Evolutionary conservation across 2,113 vertebrate genomes (phyloP).

Genomic region (Dipodomys stephensi): DNA sequence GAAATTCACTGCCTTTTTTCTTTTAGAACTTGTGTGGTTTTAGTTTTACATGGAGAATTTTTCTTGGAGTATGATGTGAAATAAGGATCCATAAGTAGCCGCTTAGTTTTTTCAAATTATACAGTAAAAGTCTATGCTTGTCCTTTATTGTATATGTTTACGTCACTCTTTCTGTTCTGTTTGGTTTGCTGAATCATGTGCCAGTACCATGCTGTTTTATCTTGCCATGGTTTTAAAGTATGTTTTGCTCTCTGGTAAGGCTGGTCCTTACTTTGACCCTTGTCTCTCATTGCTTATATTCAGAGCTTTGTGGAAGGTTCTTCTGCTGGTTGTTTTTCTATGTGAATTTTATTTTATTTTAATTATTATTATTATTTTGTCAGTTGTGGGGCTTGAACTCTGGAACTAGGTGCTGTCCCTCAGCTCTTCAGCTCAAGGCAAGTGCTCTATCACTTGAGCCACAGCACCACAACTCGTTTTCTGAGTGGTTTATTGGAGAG

Average conservation of each 20-base stretch:
- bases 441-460: too few species aligned
- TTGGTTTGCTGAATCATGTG: background rate
- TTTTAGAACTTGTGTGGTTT: background rate
- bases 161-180: background rate
- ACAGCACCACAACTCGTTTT: too few species aligned
- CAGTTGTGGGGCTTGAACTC: too few species aligned
- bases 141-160: background rate
- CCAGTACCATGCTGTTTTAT: background rate
- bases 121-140: background rate
- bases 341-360: background rate
- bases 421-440: too few species aligned
- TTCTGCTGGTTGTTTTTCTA: constrained; percentile 7
- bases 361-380: too few species aligned
- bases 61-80: background rate
- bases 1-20: background rate
- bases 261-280: background rate
- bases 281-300: background rate
- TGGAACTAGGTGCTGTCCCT: too few species aligned
- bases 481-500: too few species aligned
- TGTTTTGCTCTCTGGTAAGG: background rate
- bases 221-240: background rate
- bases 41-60: constrained; percentile 13
- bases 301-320: background rate
- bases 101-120: background rate
- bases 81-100: background rate